These are phyloP conservation scores for Thereva unica DNA, from an alignment of 2,888 invertebrate genomes.

Conservation along the genomic window DNA sequence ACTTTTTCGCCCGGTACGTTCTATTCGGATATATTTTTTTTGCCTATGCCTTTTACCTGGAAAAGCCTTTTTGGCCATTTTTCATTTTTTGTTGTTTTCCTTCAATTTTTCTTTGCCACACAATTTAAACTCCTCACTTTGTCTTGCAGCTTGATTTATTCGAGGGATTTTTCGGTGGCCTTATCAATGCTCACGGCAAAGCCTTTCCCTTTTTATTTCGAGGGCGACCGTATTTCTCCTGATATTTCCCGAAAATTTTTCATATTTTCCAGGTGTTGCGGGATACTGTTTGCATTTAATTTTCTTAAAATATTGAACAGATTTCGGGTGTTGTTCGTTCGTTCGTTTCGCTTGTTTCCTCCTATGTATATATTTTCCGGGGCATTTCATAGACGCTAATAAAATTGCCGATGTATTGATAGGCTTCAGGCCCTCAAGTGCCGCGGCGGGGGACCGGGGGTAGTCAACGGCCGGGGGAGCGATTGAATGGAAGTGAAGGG, in stretches of 20 bases:
- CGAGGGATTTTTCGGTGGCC: constrained; percentile 20
- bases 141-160: constrained; percentile 23
- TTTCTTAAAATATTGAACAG: constrained; percentile 25
- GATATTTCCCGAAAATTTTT: constrained; percentile 2
- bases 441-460: no score
- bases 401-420: constrained; percentile 23
- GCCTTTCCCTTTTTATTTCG: constrained; percentile 4
- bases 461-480: no score
- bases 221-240: not conserved
- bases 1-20: no score
- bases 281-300: constrained; percentile 24
- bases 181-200: constrained; percentile 25
- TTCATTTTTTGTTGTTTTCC: constrained; percentile 13
- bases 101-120: constrained; percentile 21
- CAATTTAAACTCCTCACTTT: constrained; percentile 16
- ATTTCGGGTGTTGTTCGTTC: constrained; percentile 3
- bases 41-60: constrained; percentile 1
- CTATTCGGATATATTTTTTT: not conserved
- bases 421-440: not conserved
- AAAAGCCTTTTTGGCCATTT: constrained; percentile 4
- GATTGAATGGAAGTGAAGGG: not conserved
- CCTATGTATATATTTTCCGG: not conserved
- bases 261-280: constrained; percentile 24
- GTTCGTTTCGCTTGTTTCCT: constrained; percentile 9
- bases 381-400: constrained; percentile 17